Evolutionary conservation across 2,113 vertebrate genomes (phyloP), one percentile per base, ranked within the genome.

Genomic region (Rhodinocichla rosea): DNA sequence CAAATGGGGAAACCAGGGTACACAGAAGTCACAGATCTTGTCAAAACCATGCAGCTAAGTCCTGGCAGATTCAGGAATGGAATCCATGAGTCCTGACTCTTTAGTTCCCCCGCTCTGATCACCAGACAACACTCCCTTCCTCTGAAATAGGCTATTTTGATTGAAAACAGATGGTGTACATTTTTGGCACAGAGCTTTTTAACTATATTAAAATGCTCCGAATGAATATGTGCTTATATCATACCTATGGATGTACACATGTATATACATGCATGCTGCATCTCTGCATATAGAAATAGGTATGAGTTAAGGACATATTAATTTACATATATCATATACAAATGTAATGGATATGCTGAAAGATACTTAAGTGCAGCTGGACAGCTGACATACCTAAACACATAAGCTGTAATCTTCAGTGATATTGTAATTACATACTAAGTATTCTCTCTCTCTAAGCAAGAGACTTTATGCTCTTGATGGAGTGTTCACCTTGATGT

Each of bases 141-240:
- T 91, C 95, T 96, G 89, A 96, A 97, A 97, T 84, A 84, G 83
- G 74, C 83, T 95, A 89, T 92, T 95, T 93, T 94, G 95, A 97
- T 90, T 96, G 62, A 93, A 96, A 96, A 94, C 83, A 94, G 89
- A 92, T 96, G 90, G 95, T 79, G 91, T 75, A 97, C 94, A 92
- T 96, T 92, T 79, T 95, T 84, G 94, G 93, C 90, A 68, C 44
- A 37, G 83, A 50, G 73, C 69, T 94, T 92, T 94, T 96, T 87
- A 96, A 78, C 78, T 92, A 47, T 92, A 93, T 87, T 93, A 90
- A 97, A 97, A 96, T 95, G 78, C 87, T 97, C 95, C 83, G 83
- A 96, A 92, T 97, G 78, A 92, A 60, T 91, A 80, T 90, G 84
- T 78, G 92, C 88, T 97, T 95, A 90, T 97, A 94, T 96, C 95